phyloP scores from a whole-genome alignment of 2,888 invertebrate genomes.

The Phorcus lineatus region DNA sequence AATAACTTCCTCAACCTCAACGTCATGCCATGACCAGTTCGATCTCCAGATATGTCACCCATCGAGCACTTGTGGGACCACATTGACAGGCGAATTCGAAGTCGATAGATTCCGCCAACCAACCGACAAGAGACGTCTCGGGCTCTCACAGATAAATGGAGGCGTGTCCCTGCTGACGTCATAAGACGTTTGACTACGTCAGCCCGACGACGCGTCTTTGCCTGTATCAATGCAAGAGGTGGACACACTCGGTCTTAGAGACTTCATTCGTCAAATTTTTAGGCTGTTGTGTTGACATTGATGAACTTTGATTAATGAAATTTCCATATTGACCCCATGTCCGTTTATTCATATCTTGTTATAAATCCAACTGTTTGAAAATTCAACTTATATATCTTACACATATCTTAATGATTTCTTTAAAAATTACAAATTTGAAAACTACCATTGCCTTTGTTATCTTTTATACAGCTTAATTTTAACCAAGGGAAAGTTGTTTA shows the following conservation, averaged over 20 bases:
- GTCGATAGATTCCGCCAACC: not conserved
- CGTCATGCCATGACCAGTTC: not conserved
- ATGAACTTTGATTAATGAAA: too few relatives aligned
- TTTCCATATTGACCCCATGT: too few relatives aligned
- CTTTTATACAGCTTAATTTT: too few relatives aligned
- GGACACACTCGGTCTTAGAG: not conserved
- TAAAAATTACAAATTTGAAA: too few relatives aligned
- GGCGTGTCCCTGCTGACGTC: not conserved
- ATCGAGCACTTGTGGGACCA: not conserved
- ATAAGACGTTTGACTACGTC: not conserved
- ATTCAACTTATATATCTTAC: too few relatives aligned
- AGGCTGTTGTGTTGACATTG: too few relatives aligned
- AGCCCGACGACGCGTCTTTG: not conserved
- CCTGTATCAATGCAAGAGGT: not conserved
- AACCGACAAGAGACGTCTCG: not conserved
- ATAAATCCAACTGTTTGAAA: too few relatives aligned
- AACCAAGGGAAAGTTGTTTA: too few relatives aligned
- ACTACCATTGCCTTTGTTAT: too few relatives aligned
- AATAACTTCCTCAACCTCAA: not conserved
- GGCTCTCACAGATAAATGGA: not conserved
- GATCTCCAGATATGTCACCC: not conserved
- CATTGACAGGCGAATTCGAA: not conserved
- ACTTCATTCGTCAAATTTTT: too few relatives aligned
- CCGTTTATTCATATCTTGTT: too few relatives aligned
- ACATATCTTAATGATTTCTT: too few relatives aligned